phyloP scores from a whole-genome alignment of 2,113 vertebrate species.

The Gobio gobio region DNA sequence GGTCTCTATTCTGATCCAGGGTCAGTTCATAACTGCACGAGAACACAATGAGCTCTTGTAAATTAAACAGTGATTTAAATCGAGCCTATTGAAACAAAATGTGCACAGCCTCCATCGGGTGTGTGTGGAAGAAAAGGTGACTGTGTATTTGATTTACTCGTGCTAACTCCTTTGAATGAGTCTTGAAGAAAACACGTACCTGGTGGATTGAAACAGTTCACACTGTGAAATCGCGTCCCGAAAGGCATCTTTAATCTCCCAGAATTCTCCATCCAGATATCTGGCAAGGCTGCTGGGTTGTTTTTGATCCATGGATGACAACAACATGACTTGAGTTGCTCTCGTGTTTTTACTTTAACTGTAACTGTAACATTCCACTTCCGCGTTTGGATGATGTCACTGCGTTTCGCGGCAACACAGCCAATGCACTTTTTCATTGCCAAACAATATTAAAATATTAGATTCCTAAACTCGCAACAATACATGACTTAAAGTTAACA shows the following conservation, averaged over 20 bases:
- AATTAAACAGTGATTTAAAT: neutral
- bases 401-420: neutral
- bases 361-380: constrained; percentile 13
- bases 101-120: neutral
- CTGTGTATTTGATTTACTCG: neutral
- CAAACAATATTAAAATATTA: neutral
- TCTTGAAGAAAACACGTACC: constrained; percentile 21
- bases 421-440: neutral
- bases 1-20: constrained; percentile 70
- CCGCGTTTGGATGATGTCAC: constrained; percentile 51
- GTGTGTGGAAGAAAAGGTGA: neutral
- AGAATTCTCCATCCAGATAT: constrained; percentile 69
- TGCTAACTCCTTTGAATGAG: neutral
- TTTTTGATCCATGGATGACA: neutral
- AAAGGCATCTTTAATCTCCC: constrained; percentile 64
- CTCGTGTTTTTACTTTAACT: constrained; percentile 7
- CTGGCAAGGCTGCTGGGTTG: constrained; percentile 55
- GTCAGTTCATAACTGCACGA: constrained; percentile 67
- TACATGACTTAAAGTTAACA: neutral
- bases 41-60: neutral
- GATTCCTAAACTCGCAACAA: neutral
- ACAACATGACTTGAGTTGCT: neutral
- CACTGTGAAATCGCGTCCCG: constrained; percentile 60
- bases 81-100: neutral
- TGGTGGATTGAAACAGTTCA: constrained; percentile 68